Evolutionary conservation across 2,888 invertebrate genomes (phyloP).

Genomic region (Coecobrya sp.): DNA sequence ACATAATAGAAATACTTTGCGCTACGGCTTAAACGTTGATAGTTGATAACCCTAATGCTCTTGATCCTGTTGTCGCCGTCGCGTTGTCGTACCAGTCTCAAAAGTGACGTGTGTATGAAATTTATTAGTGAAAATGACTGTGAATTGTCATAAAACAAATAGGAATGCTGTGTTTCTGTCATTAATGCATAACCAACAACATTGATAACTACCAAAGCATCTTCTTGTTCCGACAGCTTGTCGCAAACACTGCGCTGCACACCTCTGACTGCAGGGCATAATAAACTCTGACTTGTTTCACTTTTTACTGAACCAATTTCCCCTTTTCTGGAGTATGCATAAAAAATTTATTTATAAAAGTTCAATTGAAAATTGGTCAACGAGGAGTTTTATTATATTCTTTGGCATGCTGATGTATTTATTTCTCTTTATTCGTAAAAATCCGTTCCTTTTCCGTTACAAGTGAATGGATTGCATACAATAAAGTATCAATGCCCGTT

Average conservation of each 20-base stretch:
- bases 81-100: slow-evolving; percentile 28
- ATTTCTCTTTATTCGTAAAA: not conserved
- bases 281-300: slow-evolving; percentile 30
- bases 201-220: slow-evolving; percentile 18
- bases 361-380: not conserved
- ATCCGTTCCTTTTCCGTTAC: not conserved
- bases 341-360: not conserved
- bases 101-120: slow-evolving; percentile 39
- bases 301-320: slow-evolving; percentile 15
- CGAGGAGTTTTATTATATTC: not conserved
- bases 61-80: slow-evolving; percentile 7
- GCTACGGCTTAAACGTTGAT: not conserved
- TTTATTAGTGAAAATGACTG: slow-evolving; percentile 65
- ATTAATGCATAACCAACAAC: slow-evolving; percentile 47
- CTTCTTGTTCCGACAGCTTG: slow-evolving; percentile 40
- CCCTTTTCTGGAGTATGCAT: slow-evolving; percentile 16
- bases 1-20: not conserved
- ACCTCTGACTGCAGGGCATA: slow-evolving; percentile 21
- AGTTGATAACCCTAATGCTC: not conserved
- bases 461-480: not conserved
- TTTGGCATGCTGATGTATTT: not conserved
- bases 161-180: slow-evolving; percentile 64
- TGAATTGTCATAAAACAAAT: slow-evolving; percentile 73
- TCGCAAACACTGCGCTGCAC: slow-evolving; percentile 17
- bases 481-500: not conserved